Evolutionary conservation across 2,888 invertebrate species (phyloP), one percentile per base, ranked within the genome.

Genomic region (Diloba caeruleocephala): DNA sequence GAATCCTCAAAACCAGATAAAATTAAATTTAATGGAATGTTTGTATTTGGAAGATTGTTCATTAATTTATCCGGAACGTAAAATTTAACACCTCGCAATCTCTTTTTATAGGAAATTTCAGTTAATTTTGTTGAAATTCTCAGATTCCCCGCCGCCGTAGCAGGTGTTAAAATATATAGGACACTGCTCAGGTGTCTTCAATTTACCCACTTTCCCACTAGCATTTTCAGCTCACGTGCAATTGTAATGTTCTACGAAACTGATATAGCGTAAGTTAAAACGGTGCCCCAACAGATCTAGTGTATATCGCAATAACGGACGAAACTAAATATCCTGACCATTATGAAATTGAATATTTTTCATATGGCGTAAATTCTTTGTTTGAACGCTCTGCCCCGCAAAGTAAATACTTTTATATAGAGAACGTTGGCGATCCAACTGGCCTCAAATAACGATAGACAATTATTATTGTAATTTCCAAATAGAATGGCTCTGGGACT

Each of bases 111-210:
- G 71, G 74, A 81, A 78, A 81, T 81, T 81, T 74, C 74, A 69
- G 78, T 79, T 84, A 82, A 84, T 85, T 84, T 79, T 70, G 79
- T 82, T 75, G 73, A 75, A 81, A 79, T 75, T 76, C 71, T 65
- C 67, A 74, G 68, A 80, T 71, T 63, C 59, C 63, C 65, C 49
- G 59, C 62, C 36, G 55, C 71, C 66, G 73, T 71, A 76, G 77
- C 81, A 84, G 83, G 84, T 84, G 82, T 79, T 82, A 70, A 80
- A 82, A 84, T 84, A 84, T 84, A 82, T 78, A 81, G 68, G 76
- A 79, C 77, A 80, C 76, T 71, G 77, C 74, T 76, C 67, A 67
- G 69, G 65, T 79, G 77, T 79, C 80, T 85, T 82, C 78, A 79
- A 81, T 85, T 82, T 79, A 70, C 71, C 66, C 78, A 78, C 64